Evolutionary conservation across 2,113 vertebrate genomes (phyloP), one percentile per base, ranked within the genome.

Genomic region (Thinocorus orbignyianus): DNA sequence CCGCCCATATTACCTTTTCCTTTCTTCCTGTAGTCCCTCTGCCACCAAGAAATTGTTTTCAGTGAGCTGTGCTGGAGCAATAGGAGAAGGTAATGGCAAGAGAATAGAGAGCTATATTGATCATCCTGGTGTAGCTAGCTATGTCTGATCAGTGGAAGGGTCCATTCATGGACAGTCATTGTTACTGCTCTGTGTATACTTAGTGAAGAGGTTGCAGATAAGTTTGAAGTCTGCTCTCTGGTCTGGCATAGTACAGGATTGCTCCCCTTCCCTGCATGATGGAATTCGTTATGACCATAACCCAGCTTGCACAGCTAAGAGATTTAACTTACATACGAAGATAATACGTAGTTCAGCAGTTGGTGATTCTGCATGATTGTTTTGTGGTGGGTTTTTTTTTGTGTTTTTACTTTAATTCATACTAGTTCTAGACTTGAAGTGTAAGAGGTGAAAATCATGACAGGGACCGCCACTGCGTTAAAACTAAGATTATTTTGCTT

Each of bases 141-240:
- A 22, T 35, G 48, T 35, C 19, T 81, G 60, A 25, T 4, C 1
- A 2, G 46, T 91, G 85, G 95, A 92, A 94, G 73, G 54, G n/a
- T 86, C 64, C 55, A 54, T 93, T 97, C 87, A 74, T 57, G 89
- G 51, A 13, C 54, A 49, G n/a, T 71, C 66, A 24, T 70, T 81
- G 79, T 88, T 91, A 37, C 25, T 86, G 79, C 51, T 61, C 72
- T 68, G 39, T 41, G 52, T 74, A 11, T 57, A 39, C 46, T 91
- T 26, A 31, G 13, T 55, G 81, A 73, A 74, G 65, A 54, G 37
- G 55, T 24, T 89, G 52, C 54, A 55, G 66, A 44, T 62, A 76
- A 85, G 9, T 80, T 81, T 92, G 76, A 89, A 77, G 90, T 68
- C 68, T 94, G 73, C 85, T 57, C 69, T 95, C 79, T 94, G 83